phyloP scores from a whole-genome alignment of 1,140 invertebrate genomes.

The Drosophila pseudoananassae region DNA sequence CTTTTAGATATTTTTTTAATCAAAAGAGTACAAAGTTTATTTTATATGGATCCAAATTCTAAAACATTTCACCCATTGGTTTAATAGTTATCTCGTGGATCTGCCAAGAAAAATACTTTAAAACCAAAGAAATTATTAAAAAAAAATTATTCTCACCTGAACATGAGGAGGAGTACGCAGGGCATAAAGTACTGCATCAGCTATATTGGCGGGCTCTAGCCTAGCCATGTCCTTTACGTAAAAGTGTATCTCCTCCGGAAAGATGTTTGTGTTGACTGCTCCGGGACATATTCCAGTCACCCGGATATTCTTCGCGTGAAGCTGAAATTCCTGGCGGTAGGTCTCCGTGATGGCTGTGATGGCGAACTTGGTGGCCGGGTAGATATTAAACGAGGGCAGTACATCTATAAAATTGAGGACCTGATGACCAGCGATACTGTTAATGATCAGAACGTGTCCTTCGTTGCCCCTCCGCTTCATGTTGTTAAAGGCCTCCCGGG shows the following conservation, averaged over 20 bases:
- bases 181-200: conserved; percentile 86
- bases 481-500: conserved; percentile 87
- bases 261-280: conserved; percentile 86
- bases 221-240: conserved; percentile 71
- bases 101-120: conserved; percentile 51
- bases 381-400: conserved; percentile 85
- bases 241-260: conserved; percentile 71
- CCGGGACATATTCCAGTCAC: conserved; percentile 87
- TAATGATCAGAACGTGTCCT: conserved; percentile 87
- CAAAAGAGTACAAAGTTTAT: not conserved
- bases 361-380: conserved; percentile 87
- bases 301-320: conserved; percentile 86
- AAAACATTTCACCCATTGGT: conserved; percentile 83
- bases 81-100: conserved; percentile 84
- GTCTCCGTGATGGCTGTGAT: conserved; percentile 87
- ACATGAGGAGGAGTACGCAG: conserved; percentile 86
- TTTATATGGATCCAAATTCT: not conserved
- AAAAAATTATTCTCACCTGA: conserved; percentile 79
- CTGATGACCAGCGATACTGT: conserved; percentile 80
- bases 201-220: conserved; percentile 85
- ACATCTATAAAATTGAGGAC: conserved; percentile 82
- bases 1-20: not conserved
- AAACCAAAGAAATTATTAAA: not conserved
- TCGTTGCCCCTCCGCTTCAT: conserved; percentile 88
- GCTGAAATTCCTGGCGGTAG: conserved; percentile 86